Evolutionary conservation across 2,113 vertebrate genomes (phyloP).

Genomic region (Sardina pilchardus): DNA sequence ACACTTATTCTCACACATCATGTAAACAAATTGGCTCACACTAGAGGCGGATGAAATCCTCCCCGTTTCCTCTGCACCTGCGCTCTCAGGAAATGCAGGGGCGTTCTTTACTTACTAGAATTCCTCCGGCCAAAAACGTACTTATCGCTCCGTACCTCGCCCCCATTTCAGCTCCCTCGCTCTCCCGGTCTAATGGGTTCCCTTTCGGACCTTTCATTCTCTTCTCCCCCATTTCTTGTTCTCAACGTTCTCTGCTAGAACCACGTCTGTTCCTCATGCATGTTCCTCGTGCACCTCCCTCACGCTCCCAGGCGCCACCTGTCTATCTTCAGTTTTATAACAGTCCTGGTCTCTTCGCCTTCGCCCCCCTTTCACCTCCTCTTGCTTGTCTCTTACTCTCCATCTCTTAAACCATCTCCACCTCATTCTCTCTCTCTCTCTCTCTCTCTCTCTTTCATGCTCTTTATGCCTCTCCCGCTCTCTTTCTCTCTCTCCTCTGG

Average conservation of each 20-base stretch:
- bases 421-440: neutral
- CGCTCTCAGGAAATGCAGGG: neutral
- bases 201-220: neutral
- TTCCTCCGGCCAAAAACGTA: neutral
- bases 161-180: neutral
- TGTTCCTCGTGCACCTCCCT: neutral
- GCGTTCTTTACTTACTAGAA: neutral
- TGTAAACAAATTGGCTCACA: slow-evolving; percentile 4
- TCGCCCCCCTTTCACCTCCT: neutral
- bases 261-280: neutral
- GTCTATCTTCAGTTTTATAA: neutral
- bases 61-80: neutral
- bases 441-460: neutral
- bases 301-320: neutral
- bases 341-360: neutral
- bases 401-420: neutral
- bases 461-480: slow-evolving; percentile 34
- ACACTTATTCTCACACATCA: slow-evolving; percentile 26
- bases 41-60: neutral
- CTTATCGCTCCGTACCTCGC: neutral
- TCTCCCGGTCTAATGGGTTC: neutral
- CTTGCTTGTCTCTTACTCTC: neutral
- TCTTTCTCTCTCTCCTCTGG: slow-evolving; percentile 28
- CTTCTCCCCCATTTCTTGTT: neutral
- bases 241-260: neutral